A percentile compares a stretch with the other conserved stretches of the same genome.
These are phyloP conservation scores for Cydia pomonella DNA, from an alignment of 1,140 invertebrate species.

Conservation along the genomic window DNA sequence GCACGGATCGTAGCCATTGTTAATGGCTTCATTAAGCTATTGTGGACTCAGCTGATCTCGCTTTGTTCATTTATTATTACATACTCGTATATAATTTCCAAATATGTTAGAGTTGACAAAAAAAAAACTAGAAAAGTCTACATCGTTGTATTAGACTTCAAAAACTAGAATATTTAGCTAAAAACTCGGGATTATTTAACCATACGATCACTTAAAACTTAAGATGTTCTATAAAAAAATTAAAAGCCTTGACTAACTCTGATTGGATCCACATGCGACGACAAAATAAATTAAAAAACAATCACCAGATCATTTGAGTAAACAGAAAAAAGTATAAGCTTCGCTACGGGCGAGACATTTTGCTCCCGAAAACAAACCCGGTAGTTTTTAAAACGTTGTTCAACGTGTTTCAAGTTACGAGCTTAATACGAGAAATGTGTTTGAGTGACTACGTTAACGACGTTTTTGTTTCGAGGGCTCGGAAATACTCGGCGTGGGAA, in stretches of 20 bases:
- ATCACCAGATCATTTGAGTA: conserved; percentile 78
- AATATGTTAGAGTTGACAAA: neutral
- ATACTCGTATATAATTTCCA: neutral
- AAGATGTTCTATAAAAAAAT: conserved; percentile 52
- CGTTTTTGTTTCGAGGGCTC: conserved; percentile 62
- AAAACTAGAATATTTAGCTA: neutral
- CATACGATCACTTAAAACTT: neutral
- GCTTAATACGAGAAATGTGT: conserved; percentile 39
- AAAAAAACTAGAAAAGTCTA: no score
- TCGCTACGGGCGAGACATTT: conserved; percentile 66
- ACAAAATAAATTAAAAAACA: conserved; percentile 78
- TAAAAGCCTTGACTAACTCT: conserved; percentile 61
- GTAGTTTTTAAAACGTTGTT: conserved; percentile 41
- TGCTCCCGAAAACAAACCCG: conserved; percentile 66
- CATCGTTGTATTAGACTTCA: no score
- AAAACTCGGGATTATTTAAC: neutral
- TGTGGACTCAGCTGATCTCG: conserved; percentile 1
- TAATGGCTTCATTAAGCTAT: conserved; percentile 22
- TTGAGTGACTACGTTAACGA: conserved; percentile 52
- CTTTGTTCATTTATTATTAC: no score
- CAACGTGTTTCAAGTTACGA: conserved; percentile 44
- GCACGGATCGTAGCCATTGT: conserved; percentile 15
- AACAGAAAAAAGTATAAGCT: conserved; percentile 71
- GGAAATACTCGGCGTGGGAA: conserved; percentile 70
- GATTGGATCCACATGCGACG: conserved; percentile 76